Conservation (phyloP, 2,888 invertebrate genomes). For the Xestia ashworthii region DNA sequence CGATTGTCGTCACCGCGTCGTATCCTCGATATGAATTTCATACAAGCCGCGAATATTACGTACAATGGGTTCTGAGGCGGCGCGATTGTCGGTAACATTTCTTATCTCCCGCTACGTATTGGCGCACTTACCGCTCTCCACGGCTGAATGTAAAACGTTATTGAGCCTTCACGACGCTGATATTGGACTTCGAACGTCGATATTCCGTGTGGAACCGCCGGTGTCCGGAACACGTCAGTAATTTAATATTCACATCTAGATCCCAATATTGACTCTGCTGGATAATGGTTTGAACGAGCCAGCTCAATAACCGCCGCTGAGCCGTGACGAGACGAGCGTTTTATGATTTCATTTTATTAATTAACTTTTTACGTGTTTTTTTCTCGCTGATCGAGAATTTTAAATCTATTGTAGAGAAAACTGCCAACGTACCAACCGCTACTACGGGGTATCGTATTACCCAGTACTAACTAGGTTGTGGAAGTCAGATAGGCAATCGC, state of each 20-base stretch:
- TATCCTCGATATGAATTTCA: constrained; percentile 77
- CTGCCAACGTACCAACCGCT: no score
- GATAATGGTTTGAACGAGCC: constrained; percentile 54
- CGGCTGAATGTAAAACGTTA: constrained; percentile 82
- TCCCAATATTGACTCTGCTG: constrained; percentile 64
- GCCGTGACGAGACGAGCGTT: constrained; percentile 30
- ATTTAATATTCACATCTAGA: constrained; percentile 78
- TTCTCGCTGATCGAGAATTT: not conserved
- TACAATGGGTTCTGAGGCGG: constrained; percentile 75
- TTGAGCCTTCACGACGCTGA: constrained; percentile 79
- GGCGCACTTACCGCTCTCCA: constrained; percentile 79
- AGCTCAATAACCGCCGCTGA: constrained; percentile 39
- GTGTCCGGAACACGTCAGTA: constrained; percentile 70
- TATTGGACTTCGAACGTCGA: constrained; percentile 80
- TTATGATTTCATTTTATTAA: constrained; percentile 47
- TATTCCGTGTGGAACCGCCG: constrained; percentile 72
- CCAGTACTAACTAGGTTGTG: no score
- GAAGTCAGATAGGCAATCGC: no score
- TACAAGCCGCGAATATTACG: constrained; percentile 75
- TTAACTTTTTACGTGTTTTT: constrained; percentile 18
- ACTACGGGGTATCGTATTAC: no score
- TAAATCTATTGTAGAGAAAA: not conserved
- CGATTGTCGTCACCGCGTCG: constrained; percentile 62
- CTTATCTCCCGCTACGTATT: constrained; percentile 82
- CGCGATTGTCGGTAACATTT: constrained; percentile 80